Conservation (phyloP, 2,888 invertebrate genomes). For the Tanytarsus gracilentus region DNA sequence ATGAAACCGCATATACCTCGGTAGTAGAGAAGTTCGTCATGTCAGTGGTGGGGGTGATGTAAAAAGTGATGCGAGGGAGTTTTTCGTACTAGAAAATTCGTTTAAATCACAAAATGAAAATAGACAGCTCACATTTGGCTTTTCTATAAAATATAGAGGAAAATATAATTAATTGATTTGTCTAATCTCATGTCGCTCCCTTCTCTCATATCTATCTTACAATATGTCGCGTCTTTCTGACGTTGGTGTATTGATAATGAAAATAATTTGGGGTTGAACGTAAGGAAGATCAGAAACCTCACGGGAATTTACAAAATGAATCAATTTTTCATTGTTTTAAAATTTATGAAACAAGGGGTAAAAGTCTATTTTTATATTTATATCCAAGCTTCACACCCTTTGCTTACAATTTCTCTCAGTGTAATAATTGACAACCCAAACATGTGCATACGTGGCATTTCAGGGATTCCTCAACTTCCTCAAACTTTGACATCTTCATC, state of each 20-base stretch:
- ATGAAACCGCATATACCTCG: no score
- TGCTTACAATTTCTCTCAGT: no score
- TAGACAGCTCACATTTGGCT: conserved; percentile 22
- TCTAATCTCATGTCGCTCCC: conserved; percentile 21
- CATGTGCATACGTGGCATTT: no score
- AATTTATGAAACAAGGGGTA: neutral
- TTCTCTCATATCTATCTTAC: neutral
- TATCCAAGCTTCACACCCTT: no score
- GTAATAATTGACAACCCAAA: neutral
- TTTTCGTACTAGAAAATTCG: conserved; percentile 3
- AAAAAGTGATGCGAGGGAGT: neutral
- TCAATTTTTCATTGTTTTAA: neutral
- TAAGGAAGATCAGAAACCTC: neutral
- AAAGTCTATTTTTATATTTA: no score
- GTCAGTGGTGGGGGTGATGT: neutral
- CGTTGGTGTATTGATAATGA: neutral
- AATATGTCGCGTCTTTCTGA: conserved; percentile 5
- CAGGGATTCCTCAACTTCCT: no score
- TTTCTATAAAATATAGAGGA: neutral
- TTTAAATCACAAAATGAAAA: conserved; percentile 24
- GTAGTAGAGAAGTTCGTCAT: no score
- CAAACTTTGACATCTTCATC: neutral
- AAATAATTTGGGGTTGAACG: neutral
- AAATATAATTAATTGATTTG: conserved; percentile 28
- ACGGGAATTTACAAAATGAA: neutral